Evolutionary conservation across 2,113 vertebrate genomes (phyloP), one percentile per base, ranked within the genome.

Genomic region (Trachemys scripta): DNA sequence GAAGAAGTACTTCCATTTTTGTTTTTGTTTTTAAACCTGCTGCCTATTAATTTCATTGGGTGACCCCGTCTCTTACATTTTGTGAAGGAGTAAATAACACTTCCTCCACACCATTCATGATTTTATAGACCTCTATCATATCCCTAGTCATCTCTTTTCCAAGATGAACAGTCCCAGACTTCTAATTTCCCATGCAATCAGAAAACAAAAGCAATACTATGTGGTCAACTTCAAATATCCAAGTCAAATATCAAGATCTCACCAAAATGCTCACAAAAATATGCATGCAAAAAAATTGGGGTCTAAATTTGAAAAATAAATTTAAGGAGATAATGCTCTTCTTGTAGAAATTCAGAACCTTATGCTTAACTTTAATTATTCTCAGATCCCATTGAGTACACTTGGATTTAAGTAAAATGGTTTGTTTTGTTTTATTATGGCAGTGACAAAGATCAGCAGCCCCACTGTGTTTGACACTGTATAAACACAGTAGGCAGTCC

Each of bases 281-380:
- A 22, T 89, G 49, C 2, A 47, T 31, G 4, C 2, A 13, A 83
- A 80, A 96, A 62, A 2, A 6, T 35, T 35, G 1, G 1, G 0
- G 2, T 24, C 79, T 4, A 76, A 45, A 0, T 35, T 93, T 24
- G 25, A 80, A 29, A 82, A 59, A 13, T 1, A 56, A 81, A 84
- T 78, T 1, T 75, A 59, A 72, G 56, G 38, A 42, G 80, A 88
- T 59, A 29, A 14, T 8, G 2, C n/a, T 27, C 3, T 53, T 2
- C 0, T 85, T 83, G 83, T n/a, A 78, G 6, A 1, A 6, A 16
- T 35, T 62, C 59, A 10, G 25, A 22, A 3, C 4, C n/a, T 7
- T 17, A 19, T 82, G 29, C 45, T 56, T 62, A 62, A 62, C 59
- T 62, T 62, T 35, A 62, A 62, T 42, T 24, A 12, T 80, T 3